Evolutionary conservation across 2,888 invertebrate species (phyloP), one percentile per base, ranked within the genome.

Genomic region (Drosophila lacicola): DNA sequence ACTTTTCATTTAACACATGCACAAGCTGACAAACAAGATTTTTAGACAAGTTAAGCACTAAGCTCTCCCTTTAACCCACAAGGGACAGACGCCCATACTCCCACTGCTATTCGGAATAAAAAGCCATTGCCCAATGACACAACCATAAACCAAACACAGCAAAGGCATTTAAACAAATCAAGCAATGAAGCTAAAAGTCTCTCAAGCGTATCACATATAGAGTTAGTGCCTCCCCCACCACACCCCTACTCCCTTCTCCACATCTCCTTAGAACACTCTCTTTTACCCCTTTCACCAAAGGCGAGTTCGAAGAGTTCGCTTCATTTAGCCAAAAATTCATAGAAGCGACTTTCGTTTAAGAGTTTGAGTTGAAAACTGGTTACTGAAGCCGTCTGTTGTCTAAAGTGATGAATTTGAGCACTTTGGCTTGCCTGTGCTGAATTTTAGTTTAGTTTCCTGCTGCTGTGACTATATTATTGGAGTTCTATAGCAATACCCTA

Each of bases 121-220:
- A 63, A 57, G 33, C 57, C 56, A 72, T 72, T 72, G 77, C 65
- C 78, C 76, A 78, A 76, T 76, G 76, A 72, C 79, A 78, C 71
- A 84, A 80, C 83, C 83, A 87, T 84, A 87, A 87, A 83, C 88
- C 88, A 86, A 87, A 86, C 87, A 86, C 80, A 83, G 81, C 75
- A 86, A 86, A 86, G 85, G 83, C 84, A 86, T 86, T 86, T 88
- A 88, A 88, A 83, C 85, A 88, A 88, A 86, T 88, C 88, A 86
- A 86, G 86, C 88, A 85, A 85, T 84, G 80, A 83, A 81, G 83
- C 85, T 84, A 78, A 84, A 82, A 84, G 80, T 84, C 84, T 76
- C 73, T 85, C 82, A 80, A 82, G 79, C 86, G 70, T 82, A 82
- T 80, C 83, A 82, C 78, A 82, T 63, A 80, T 67, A 47, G 34